Conservation (phyloP, 1,140 invertebrate genomes). For the Parapsyche elsis region DNA sequence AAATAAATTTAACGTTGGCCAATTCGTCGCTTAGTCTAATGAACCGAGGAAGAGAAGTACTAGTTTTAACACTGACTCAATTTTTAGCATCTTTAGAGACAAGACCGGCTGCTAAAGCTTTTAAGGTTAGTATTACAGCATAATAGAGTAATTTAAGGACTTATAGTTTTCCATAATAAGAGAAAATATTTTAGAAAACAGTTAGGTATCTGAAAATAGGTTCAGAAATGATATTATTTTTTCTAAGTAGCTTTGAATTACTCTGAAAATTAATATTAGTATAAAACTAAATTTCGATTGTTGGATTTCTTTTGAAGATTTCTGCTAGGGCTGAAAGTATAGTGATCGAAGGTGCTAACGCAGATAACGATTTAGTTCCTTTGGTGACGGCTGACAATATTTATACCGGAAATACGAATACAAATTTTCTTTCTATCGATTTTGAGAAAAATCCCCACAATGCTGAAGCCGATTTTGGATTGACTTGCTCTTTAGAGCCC, state of each 20-base stretch:
- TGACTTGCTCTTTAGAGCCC: conserved; percentile 77
- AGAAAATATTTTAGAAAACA: too few relatives aligned
- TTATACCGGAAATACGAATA: conserved; percentile 70
- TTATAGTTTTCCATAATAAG: too few relatives aligned
- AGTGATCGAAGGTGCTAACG: conserved; percentile 79
- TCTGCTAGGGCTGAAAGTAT: conserved; percentile 81
- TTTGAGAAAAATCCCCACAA: conserved; percentile 79
- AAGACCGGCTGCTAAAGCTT: conserved; percentile 75
- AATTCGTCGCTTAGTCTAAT: conserved; percentile 78
- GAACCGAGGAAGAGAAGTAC: conserved; percentile 77
- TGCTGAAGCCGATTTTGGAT: conserved; percentile 76
- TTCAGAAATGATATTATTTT: neutral
- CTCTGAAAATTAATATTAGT: conserved; percentile 17
- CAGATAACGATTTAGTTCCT: conserved; percentile 80
- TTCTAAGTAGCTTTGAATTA: neutral
- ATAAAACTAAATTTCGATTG: neutral
- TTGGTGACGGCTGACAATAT: conserved; percentile 77
- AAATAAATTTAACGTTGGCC: conserved; percentile 82
- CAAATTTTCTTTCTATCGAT: conserved; percentile 80
- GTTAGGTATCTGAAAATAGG: too few relatives aligned
- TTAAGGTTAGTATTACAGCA: conserved; percentile 70
- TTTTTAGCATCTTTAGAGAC: conserved; percentile 79
- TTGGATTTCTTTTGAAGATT: conserved; percentile 59
- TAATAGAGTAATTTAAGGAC: neutral
- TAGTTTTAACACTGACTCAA: conserved; percentile 80